Percentiles rank a stretch among this genome's conserved stretches.
phyloP scores from a whole-genome alignment of 2,888 invertebrate genomes.

The Pyralis farinalis region DNA sequence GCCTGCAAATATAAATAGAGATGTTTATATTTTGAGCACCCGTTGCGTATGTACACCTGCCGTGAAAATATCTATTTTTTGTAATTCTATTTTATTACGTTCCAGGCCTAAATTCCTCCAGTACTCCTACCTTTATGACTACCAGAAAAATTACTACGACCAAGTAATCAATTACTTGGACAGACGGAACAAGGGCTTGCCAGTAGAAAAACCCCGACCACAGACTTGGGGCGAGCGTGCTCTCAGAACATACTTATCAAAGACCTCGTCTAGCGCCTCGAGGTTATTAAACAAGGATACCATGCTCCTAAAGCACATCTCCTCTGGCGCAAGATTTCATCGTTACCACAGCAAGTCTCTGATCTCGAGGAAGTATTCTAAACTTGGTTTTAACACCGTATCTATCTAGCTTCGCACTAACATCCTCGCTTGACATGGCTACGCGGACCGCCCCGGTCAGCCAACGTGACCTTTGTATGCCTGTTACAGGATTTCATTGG shows the following conservation, averaged over 20 bases:
- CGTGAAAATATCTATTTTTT: constrained; percentile 3
- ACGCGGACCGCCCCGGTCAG: constrained; percentile 48
- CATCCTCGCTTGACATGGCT: constrained; percentile 67
- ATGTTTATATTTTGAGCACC: not conserved
- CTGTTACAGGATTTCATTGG: constrained; percentile 77
- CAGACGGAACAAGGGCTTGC: constrained; percentile 85
- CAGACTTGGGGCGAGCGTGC: constrained; percentile 94
- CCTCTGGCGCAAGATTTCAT: constrained; percentile 85
- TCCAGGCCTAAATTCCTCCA: constrained; percentile 89
- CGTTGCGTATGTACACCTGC: not conserved
- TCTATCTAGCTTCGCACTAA: constrained; percentile 77
- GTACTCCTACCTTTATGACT: constrained; percentile 91
- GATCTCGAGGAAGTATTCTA: constrained; percentile 87
- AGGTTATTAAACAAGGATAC: constrained; percentile 82
- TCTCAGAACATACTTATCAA: constrained; percentile 84
- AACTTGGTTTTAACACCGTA: constrained; percentile 72
- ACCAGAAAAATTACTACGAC: constrained; percentile 92
- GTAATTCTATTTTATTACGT: constrained; percentile 18
- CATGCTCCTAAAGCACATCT: constrained; percentile 82
- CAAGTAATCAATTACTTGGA: constrained; percentile 92
- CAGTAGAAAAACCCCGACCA: constrained; percentile 86
- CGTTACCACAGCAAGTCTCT: constrained; percentile 88
- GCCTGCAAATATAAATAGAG: constrained; percentile 3
- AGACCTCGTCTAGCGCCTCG: constrained; percentile 86
- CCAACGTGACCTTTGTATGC: constrained; percentile 68